Conservation (phyloP, 1,140 invertebrate genomes). For the Anadara kagoshimensis region DNA sequence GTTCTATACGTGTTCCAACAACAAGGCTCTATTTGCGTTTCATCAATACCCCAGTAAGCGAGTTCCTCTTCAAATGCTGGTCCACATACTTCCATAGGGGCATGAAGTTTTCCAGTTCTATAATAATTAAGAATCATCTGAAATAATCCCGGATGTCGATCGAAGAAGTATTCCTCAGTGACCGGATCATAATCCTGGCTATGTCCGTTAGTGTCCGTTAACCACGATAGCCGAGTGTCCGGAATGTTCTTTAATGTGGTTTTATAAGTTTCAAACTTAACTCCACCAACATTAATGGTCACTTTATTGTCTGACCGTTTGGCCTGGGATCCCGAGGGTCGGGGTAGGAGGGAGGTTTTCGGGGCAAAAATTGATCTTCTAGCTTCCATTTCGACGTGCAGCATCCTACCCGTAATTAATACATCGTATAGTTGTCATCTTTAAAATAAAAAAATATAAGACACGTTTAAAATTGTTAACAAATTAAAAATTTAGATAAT, state of each 20-base stretch:
- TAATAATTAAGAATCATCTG: slow-evolving; percentile 74
- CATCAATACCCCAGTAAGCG: slow-evolving; percentile 73
- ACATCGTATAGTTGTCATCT: no score
- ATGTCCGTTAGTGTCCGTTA: slow-evolving; percentile 63
- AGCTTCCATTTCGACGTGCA: background rate
- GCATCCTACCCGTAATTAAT: no score
- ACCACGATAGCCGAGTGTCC: slow-evolving; percentile 70
- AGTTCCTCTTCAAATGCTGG: slow-evolving; percentile 73
- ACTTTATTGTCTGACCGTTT: slow-evolving; percentile 76
- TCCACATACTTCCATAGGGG: slow-evolving; percentile 71
- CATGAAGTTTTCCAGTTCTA: slow-evolving; percentile 70
- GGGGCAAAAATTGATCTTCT: slow-evolving; percentile 44
- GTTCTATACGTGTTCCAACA: slow-evolving; percentile 71
- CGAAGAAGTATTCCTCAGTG: slow-evolving; percentile 72
- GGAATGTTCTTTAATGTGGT: slow-evolving; percentile 71
- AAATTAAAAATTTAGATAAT: no score
- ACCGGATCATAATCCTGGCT: slow-evolving; percentile 69
- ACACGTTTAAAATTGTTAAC: no score
- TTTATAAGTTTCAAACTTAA: slow-evolving; percentile 96
- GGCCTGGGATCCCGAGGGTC: slow-evolving; percentile 29
- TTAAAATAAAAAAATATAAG: no score
- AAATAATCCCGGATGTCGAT: slow-evolving; percentile 72
- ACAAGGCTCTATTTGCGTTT: slow-evolving; percentile 73
- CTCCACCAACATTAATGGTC: slow-evolving; percentile 97
- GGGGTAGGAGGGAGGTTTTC: slow-evolving; percentile 43